A percentile compares a stretch with the other conserved stretches of the same genome.
These are phyloP conservation scores for Araneus ventricosus DNA, from an alignment of 1,140 invertebrate genomes.

Conservation along the genomic window DNA sequence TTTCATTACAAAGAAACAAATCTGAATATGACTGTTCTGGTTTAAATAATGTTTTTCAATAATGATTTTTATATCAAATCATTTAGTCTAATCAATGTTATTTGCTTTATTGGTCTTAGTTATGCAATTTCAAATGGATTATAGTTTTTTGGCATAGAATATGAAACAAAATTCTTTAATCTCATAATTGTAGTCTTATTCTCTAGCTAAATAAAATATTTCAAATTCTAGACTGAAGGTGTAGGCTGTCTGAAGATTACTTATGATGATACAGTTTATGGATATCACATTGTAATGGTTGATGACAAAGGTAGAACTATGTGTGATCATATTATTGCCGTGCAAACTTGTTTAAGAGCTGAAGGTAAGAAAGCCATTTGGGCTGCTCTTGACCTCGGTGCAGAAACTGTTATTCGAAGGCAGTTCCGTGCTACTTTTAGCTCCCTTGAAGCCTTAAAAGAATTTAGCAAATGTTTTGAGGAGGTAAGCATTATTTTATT, in stretches of 20 bases:
- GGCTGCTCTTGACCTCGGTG: constrained; percentile 81
- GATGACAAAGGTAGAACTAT: constrained; percentile 80
- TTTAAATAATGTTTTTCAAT: no score
- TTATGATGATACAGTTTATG: constrained; percentile 82
- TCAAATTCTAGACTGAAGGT: constrained; percentile 77
- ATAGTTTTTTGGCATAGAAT: no score
- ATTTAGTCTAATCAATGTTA: no score
- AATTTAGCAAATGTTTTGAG: constrained; percentile 81
- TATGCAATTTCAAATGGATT: no score
- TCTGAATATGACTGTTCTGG: no score
- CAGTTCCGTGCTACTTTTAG: constrained; percentile 81
- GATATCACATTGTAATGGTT: constrained; percentile 80
- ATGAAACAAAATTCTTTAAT: no score
- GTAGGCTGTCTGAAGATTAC: constrained; percentile 81
- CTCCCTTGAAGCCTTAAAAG: constrained; percentile 79
- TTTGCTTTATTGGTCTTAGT: no score
- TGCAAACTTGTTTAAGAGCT: constrained; percentile 80
- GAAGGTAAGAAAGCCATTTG: constrained; percentile 81
- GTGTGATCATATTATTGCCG: constrained; percentile 82
- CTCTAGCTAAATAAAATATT: background rate
- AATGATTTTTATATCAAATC: no score
- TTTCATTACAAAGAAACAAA: no score
- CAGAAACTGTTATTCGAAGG: constrained; percentile 79
- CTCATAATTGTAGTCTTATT: no score
- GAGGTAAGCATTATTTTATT: constrained; percentile 78